Conservation (phyloP, 2,888 invertebrate genomes). For the Phymatocera aterrima region DNA sequence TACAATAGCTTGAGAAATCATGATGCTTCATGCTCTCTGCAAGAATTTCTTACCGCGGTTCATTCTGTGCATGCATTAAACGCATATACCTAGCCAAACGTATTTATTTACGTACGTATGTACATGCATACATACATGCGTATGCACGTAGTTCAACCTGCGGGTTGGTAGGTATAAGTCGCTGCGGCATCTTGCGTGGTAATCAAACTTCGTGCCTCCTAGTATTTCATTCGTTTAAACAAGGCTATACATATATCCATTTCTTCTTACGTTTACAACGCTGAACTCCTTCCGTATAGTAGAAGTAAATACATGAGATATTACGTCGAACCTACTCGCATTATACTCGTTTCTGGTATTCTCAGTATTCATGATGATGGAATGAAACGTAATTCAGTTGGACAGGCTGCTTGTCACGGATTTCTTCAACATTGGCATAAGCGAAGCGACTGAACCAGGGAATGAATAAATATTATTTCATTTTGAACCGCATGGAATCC, state of each 20-base stretch:
- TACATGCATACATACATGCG: no score
- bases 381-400: neutral
- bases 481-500: no score
- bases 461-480: no score
- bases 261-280: neutral
- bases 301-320: neutral
- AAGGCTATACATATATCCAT: neutral
- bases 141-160: no score
- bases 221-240: conserved; percentile 11
- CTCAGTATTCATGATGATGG: no score
- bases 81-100: no score
- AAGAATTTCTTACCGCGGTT: neutral
- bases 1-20: conserved; percentile 22
- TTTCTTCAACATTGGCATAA: no score
- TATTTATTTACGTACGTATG: no score
- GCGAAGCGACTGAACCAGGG: no score
- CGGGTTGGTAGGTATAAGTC: neutral
- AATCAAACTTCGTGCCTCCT: conserved; percentile 25
- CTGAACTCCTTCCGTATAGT: neutral
- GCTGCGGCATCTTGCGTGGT: conserved; percentile 15
- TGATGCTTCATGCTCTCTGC: conserved; percentile 4
- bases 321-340: neutral
- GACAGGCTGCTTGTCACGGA: no score
- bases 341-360: no score
- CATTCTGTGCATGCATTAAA: neutral